Percentiles rank a stretch among this genome's conserved stretches.
phyloP scores from a whole-genome alignment of 2,888 invertebrate species.

The Arctia plantaginis region DNA sequence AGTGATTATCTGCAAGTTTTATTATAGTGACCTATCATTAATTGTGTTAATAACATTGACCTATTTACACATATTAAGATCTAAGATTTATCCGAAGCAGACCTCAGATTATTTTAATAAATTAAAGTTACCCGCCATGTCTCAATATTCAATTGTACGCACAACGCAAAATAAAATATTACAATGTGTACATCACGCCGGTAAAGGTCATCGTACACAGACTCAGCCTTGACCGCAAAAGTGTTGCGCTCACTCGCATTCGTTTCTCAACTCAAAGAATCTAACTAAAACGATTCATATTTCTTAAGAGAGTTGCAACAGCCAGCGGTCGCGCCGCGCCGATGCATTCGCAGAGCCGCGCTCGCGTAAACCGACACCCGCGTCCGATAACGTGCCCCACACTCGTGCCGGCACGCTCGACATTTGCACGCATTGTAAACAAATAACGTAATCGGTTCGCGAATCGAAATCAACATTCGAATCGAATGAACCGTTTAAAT shows the following conservation, averaged over 20 bases:
- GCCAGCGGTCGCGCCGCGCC: constrained; percentile 56
- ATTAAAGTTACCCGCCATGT: constrained; percentile 23
- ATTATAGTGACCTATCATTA: neutral
- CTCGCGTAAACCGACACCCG: constrained; percentile 39
- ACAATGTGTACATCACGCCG: constrained; percentile 47
- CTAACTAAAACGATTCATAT: constrained; percentile 79
- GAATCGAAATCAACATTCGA: constrained; percentile 31
- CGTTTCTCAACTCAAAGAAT: constrained; percentile 79
- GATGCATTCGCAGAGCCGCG: constrained; percentile 50
- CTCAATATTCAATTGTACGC: constrained; percentile 28
- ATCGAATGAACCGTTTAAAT: constrained; percentile 28
- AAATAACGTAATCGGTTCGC: constrained; percentile 41
- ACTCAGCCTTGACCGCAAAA: constrained; percentile 80
- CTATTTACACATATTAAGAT: neutral
- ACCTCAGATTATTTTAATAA: constrained; percentile 17
- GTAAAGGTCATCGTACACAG: constrained; percentile 72
- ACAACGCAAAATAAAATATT: constrained; percentile 36
- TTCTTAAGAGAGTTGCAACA: constrained; percentile 77
- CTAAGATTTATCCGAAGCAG: constrained; percentile 11
- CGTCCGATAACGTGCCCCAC: constrained; percentile 50
- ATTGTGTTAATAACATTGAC: neutral
- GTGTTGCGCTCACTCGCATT: constrained; percentile 77
- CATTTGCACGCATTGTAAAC: constrained; percentile 60
- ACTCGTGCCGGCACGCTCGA: constrained; percentile 56
- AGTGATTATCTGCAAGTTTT: neutral